Evolutionary conservation across 2,888 invertebrate genomes (phyloP).

Genomic region (Cetonia aurata): DNA sequence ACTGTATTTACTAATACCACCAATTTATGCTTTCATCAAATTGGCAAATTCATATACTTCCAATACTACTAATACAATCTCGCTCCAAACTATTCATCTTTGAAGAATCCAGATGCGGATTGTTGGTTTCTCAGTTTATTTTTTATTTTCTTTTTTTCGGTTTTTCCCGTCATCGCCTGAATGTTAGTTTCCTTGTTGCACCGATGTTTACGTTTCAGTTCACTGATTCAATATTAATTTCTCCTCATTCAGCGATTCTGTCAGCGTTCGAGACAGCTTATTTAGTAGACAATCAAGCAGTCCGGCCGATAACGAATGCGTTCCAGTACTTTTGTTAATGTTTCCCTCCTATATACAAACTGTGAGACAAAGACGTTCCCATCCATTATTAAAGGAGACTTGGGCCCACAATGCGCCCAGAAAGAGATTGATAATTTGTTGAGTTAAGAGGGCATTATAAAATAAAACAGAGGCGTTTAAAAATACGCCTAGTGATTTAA

Average conservation of each 20-base stretch:
- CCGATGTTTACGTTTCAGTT: slow-evolving; percentile 32
- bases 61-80: no score
- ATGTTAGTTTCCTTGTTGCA: slow-evolving; percentile 16
- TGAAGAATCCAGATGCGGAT: no score
- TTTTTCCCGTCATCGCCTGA: not conserved
- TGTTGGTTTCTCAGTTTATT: not conserved
- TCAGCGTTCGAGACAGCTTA: slow-evolving; percentile 40
- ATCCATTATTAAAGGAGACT: slow-evolving; percentile 39
- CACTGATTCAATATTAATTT: slow-evolving; percentile 42
- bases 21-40: no score
- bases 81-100: no score
- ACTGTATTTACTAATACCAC: no score
- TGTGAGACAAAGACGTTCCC: slow-evolving; percentile 41
- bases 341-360: slow-evolving; percentile 42
- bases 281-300: slow-evolving; percentile 44
- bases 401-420: slow-evolving; percentile 37
- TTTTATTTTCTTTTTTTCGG: slow-evolving; percentile 6
- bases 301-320: slow-evolving; percentile 42
- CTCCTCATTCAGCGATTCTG: slow-evolving; percentile 41
- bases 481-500: slow-evolving; percentile 45
- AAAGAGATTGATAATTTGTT: slow-evolving; percentile 47
- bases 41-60: no score
- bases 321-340: slow-evolving; percentile 41
- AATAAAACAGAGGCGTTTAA: slow-evolving; percentile 47
- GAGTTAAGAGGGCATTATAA: slow-evolving; percentile 46